phyloP scores from a whole-genome alignment of 2,113 vertebrate species.

The Nyctereutes procyonoides region DNA sequence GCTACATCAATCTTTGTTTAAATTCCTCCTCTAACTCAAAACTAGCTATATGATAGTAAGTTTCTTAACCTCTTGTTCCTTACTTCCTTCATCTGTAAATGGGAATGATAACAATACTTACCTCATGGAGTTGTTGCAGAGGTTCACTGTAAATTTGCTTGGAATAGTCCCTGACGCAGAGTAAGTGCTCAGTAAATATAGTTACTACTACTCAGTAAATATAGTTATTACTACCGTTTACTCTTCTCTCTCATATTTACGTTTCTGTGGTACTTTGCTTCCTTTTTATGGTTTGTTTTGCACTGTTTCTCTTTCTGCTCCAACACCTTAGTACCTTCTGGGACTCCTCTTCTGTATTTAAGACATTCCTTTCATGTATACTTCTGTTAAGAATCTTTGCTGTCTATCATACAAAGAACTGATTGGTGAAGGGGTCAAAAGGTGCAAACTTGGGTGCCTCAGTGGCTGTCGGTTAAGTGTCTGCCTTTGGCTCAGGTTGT shows the following conservation, averaged over 20 bases:
- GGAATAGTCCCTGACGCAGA: not conserved
- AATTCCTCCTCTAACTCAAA: not conserved
- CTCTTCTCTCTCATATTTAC: not conserved
- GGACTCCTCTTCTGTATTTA: not conserved
- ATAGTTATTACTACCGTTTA: not conserved
- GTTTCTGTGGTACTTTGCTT: not conserved
- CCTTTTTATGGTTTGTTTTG: not conserved
- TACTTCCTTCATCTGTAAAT: not conserved
- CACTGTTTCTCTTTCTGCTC: not conserved
- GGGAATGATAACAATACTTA: not conserved
- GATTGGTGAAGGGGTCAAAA: not conserved
- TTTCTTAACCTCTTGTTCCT: not conserved
- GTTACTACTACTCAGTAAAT: no score
- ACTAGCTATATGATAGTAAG: not conserved
- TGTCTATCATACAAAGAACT: not conserved
- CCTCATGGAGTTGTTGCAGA: not conserved
- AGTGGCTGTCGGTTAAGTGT: no score
- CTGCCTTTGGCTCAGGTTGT: no score
- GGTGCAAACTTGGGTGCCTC: not conserved
- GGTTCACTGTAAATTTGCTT: not conserved
- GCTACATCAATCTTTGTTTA: not conserved
- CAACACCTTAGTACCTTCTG: not conserved
- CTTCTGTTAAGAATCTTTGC: not conserved
- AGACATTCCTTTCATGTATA: not conserved
- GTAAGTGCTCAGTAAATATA: not conserved